These are phyloP conservation scores for Chrysodeixis includens DNA, from an alignment of 2,888 invertebrate genomes.

Conservation along the genomic window DNA sequence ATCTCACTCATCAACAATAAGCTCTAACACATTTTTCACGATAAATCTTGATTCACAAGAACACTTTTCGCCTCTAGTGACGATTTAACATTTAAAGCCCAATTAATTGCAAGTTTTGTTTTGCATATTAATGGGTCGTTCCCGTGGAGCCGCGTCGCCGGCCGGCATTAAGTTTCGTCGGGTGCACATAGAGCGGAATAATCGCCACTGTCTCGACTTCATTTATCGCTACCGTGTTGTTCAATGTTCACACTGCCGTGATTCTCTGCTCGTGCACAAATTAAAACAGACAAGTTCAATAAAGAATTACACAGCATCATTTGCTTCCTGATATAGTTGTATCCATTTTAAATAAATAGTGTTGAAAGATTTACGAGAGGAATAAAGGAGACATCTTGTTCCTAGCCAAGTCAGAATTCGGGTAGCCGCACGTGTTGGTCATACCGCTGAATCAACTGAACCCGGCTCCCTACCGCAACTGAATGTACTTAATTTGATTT, in stretches of 20 bases:
- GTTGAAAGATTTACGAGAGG: conserved; percentile 22
- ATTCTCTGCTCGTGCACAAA: conserved; percentile 22
- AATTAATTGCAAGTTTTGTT: conserved; percentile 79
- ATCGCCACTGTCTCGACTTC: conserved; percentile 70
- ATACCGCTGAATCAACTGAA: conserved; percentile 84
- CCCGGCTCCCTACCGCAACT: conserved; percentile 81
- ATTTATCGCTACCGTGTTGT: conserved; percentile 63
- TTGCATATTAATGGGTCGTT: conserved; percentile 78
- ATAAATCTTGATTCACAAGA: conserved; percentile 70
- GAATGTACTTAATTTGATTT: conserved; percentile 88
- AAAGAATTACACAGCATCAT: background rate
- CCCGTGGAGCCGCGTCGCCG: conserved; percentile 62
- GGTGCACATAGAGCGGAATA: conserved; percentile 72
- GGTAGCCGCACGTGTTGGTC: conserved; percentile 73
- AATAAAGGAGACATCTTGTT: conserved; percentile 67
- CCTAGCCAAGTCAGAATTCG: conserved; percentile 69
- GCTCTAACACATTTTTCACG: conserved; percentile 63
- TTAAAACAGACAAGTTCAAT: conserved; percentile 34
- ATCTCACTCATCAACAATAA: conserved; percentile 41
- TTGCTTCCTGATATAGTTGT: background rate
- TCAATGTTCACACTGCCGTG: conserved; percentile 25
- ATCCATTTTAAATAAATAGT: background rate
- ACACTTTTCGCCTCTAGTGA: conserved; percentile 67
- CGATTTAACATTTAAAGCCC: conserved; percentile 74
- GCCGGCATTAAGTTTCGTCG: conserved; percentile 69